These are phyloP conservation scores for Macropus fuliginosus DNA, from an alignment of 2,797 vertebrate species.

Conservation along the genomic window DNA sequence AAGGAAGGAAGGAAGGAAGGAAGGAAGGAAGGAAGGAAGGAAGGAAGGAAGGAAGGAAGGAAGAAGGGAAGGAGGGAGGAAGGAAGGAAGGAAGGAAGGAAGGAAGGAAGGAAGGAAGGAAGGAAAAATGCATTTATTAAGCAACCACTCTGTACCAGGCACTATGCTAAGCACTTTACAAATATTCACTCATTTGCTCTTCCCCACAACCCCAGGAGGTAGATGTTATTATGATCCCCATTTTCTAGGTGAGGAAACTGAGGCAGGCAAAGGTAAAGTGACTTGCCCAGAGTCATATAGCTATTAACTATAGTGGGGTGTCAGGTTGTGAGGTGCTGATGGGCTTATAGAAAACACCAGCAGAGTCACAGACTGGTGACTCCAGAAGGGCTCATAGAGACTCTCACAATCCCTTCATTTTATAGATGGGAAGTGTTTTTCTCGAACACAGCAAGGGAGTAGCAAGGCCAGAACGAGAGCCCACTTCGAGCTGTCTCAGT, in stretches of 20 bases:
- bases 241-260: not conserved
- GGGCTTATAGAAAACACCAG: no score
- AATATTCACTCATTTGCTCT: not conserved
- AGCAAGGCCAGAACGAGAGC: not conserved
- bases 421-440: not conserved
- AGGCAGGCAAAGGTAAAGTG: not conserved
- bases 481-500: not conserved
- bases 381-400: not conserved
- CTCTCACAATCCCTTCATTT: not conserved
- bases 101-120: no score
- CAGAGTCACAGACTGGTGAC: not conserved
- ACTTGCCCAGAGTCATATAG: not conserved
- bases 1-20: no score
- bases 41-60: no score
- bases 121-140: not conserved
- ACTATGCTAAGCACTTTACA: not conserved
- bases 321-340: not conserved
- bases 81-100: fast-evolving
- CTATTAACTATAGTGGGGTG: not conserved
- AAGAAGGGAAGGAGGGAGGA: fast-evolving
- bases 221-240: not conserved
- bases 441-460: not conserved
- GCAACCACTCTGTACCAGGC: not conserved
- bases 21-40: no score
- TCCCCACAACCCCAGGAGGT: not conserved